Conservation (phyloP, 1,140 invertebrate species). For the Armadillidium nasatum region DNA sequence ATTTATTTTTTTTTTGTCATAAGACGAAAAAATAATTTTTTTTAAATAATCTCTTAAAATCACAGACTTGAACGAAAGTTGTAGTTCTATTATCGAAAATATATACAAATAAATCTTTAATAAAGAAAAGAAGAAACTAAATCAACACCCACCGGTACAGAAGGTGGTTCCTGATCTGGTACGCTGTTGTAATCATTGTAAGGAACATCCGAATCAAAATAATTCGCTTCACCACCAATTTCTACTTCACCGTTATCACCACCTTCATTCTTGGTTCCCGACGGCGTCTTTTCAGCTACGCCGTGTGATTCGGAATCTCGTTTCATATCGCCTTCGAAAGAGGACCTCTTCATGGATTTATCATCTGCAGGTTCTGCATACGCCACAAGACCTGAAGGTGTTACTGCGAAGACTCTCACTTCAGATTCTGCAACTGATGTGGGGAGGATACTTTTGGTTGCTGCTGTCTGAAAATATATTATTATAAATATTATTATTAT, state of each 20-base stretch:
- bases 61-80: too few species aligned
- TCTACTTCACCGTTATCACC: not conserved
- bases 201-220: not conserved
- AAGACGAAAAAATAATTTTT: too few species aligned
- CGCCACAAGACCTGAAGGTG: not conserved
- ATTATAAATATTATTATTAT: too few species aligned
- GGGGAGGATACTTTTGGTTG: not conserved
- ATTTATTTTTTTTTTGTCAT: too few species aligned
- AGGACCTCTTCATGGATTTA: too few species aligned
- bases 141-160: not conserved
- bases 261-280: not conserved
- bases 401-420: not conserved
- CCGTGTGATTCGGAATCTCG: not conserved
- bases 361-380: not conserved
- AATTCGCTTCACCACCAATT: not conserved
- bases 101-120: too few species aligned
- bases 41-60: too few species aligned
- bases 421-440: not conserved
- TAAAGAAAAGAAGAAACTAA: too few species aligned
- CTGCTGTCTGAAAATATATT: not conserved
- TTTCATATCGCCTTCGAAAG: not conserved
- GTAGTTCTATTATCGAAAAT: too few species aligned
- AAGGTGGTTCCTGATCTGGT: not conserved
- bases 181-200: not conserved
- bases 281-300: not conserved